A percentile compares a stretch with the other conserved stretches of the same genome.
Conservation (phyloP, 2,113 vertebrate genomes). For the Sander vitreus region DNA sequence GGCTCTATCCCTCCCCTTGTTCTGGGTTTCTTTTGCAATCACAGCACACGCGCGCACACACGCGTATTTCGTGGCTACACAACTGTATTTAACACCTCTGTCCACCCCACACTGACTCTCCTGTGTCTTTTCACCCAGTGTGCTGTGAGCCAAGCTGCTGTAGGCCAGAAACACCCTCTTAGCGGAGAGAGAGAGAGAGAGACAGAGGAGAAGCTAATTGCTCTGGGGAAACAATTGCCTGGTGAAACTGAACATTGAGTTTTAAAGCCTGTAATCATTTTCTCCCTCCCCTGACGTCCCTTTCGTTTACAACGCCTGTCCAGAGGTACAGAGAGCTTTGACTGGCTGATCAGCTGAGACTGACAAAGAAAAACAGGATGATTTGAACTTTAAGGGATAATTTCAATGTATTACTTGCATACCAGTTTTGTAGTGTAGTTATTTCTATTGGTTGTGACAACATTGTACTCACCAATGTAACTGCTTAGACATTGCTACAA, state of each 20-base stretch:
- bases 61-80: slow-evolving; percentile 25
- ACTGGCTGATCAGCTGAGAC: not conserved
- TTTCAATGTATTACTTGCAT: not conserved
- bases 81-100: slow-evolving; percentile 55
- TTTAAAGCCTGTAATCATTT: slow-evolving; percentile 34
- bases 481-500: not conserved
- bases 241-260: not conserved
- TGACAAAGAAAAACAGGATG: not conserved
- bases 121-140: slow-evolving; percentile 46
- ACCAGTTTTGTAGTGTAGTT: not conserved
- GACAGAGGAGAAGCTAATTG: slow-evolving; percentile 28
- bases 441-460: not conserved
- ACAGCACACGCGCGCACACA: not conserved
- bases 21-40: slow-evolving; percentile 44
- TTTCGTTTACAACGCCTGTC: not conserved
- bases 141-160: slow-evolving; percentile 26
- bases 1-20: slow-evolving; percentile 27
- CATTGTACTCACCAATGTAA: not conserved
- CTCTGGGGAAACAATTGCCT: slow-evolving; percentile 14
- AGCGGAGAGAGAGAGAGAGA: slow-evolving; percentile 1
- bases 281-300: not conserved
- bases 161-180: slow-evolving; percentile 58
- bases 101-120: slow-evolving; percentile 49
- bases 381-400: not conserved
- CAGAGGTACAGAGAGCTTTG: not conserved